phyloP scores from a whole-genome alignment of 2,888 invertebrate species.

The Dicyrtoma fusca region DNA sequence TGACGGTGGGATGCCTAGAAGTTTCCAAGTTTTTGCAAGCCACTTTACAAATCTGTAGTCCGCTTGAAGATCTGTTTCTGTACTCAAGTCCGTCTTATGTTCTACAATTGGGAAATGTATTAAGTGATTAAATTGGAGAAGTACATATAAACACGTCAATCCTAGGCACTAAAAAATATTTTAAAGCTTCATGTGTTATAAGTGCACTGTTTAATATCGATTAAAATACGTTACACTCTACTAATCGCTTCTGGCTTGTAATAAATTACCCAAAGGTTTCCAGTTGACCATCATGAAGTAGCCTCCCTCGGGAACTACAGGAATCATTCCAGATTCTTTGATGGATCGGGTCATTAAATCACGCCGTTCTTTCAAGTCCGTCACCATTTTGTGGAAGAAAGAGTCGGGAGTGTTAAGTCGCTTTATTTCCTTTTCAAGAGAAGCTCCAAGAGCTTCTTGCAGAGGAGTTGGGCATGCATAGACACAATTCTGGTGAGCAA shows the following conservation, averaged over 20 bases:
- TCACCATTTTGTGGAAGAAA: constrained; percentile 77
- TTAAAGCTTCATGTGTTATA: no score
- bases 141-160: no score
- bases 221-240: no score
- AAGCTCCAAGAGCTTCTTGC: constrained; percentile 90
- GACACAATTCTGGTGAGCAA: constrained; percentile 65
- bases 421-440: constrained; percentile 81
- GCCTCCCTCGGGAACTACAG: constrained; percentile 93
- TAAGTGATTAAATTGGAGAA: no score
- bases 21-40: constrained; percentile 88
- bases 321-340: constrained; percentile 79
- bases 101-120: constrained; percentile 60
- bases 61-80: constrained; percentile 72
- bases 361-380: constrained; percentile 75
- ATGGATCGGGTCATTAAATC: constrained; percentile 78
- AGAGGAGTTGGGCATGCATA: constrained; percentile 85
- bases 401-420: constrained; percentile 74
- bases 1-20: constrained; percentile 91
- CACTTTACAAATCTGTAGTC: constrained; percentile 96
- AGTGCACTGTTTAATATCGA: no score
- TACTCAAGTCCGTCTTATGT: constrained; percentile 69
- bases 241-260: background rate
- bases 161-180: no score
- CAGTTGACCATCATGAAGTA: constrained; percentile 97
- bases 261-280: constrained; percentile 69